Base-by-base conservation (phyloP, 1,140 invertebrate genomes). In the Drosophila lini region DNA sequence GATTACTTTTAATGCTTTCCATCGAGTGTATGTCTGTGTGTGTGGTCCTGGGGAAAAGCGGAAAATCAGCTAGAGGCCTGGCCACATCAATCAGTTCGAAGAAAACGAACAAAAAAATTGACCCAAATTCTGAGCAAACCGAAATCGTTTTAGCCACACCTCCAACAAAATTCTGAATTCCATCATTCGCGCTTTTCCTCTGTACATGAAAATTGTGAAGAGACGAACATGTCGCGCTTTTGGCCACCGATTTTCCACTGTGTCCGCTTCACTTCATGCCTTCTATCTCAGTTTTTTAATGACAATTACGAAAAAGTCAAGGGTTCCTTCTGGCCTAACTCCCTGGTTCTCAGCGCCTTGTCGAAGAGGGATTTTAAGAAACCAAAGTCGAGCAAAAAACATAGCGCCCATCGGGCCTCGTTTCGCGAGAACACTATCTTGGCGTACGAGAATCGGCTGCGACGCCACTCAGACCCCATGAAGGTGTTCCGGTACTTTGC, bases 1-100 rank as follows among this genome's bases (percentile, higher is more conserved):
- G 85, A 90, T 90, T 90, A 84, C 84, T 81, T 89, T 81, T 89
- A 90, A 90, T 89, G 78, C 85, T 67, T 74, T 67, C 74, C 83
- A 84, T 84, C 85, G 80, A 74, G 60, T 86, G 71, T 75, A 38
- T 61, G 52, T 52, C n/a, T 19, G 15, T 8, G 31, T 47, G 22
- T 47, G 52, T 52, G 62, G 60, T 40, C 59, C 32, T 19, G 9
- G 31, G 57, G 40, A 32, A 31, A 40, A 31, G 31, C 40, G 57
- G 40, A 16, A 60, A 65, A 65, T 44, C 62, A 62, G 31, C 61
- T 32, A 47, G 73, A 58, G 59, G 75, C 75, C 57, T 45, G 58
- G 74, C 34, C 42, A 50, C 68, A 81, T 69, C 78, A 76, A 81
- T 81, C 78, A 81, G 69, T 69, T 74, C n/a, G 38, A 58, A 28